These are phyloP conservation scores for Drosophila niveifrons DNA, from an alignment of 2,888 invertebrate genomes.

Conservation along the genomic window DNA sequence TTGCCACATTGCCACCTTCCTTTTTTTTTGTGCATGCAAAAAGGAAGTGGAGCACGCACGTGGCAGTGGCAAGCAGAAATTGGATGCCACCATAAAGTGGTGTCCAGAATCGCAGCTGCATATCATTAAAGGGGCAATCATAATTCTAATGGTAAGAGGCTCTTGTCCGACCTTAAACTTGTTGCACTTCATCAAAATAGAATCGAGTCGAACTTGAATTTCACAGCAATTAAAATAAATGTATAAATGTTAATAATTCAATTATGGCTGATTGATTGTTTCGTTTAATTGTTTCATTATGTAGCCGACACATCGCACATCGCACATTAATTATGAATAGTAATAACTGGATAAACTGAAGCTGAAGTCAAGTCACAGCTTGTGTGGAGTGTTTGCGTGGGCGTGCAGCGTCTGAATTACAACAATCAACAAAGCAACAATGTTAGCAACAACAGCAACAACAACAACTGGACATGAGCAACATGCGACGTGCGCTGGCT, in stretches of 20 bases:
- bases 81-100: constrained; percentile 58
- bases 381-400: constrained; percentile 63
- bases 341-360: constrained; percentile 38
- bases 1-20: constrained; percentile 79
- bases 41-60: constrained; percentile 74
- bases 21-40: constrained; percentile 34
- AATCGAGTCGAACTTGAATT: not conserved
- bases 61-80: constrained; percentile 67
- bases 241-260: constrained; percentile 26
- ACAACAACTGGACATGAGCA: constrained; percentile 53
- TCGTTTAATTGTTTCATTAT: constrained; percentile 67
- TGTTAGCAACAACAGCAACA: constrained; percentile 38
- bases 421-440: constrained; percentile 25
- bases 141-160: constrained; percentile 42
- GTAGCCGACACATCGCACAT: constrained; percentile 37
- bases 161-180: not conserved
- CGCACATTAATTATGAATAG: constrained; percentile 39
- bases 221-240: constrained; percentile 12
- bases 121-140: constrained; percentile 66
- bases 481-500: constrained; percentile 69
- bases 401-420: constrained; percentile 59
- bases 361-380: constrained; percentile 10
- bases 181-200: not conserved
- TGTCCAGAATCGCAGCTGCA: constrained; percentile 63
- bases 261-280: constrained; percentile 46